Percentiles rank a stretch among this genome's conserved stretches.
These are phyloP conservation scores for Ephestia elutella DNA, from an alignment of 1,140 invertebrate genomes.

Conservation along the genomic window DNA sequence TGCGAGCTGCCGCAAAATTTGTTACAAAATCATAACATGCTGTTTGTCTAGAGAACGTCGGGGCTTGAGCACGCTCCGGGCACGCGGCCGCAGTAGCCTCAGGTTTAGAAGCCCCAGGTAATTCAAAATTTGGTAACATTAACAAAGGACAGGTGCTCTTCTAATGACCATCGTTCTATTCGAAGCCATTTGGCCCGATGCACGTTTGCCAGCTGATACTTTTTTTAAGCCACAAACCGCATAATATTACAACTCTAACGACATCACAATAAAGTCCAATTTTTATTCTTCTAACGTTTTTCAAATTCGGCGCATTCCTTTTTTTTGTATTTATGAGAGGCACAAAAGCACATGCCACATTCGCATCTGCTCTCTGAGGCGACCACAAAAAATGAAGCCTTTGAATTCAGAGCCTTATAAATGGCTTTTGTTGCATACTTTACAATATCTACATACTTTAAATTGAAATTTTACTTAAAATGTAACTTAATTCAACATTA, in stretches of 20 bases:
- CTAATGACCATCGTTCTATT: conserved; percentile 34
- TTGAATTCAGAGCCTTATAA: neutral
- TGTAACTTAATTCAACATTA: too few relatives aligned
- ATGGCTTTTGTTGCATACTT: neutral
- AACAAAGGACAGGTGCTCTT: conserved; percentile 46
- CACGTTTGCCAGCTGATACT: conserved; percentile 33
- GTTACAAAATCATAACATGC: too few relatives aligned
- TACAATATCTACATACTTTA: neutral
- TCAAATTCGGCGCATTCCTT: conserved; percentile 15
- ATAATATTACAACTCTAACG: conserved; percentile 28
- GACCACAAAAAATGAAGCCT: neutral
- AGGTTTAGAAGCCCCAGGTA: too few relatives aligned
- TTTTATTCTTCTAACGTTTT: conserved; percentile 26
- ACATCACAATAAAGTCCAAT: conserved; percentile 20
- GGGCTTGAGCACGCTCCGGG: too few relatives aligned
- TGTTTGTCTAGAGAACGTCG: too few relatives aligned
- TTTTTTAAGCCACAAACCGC: conserved; percentile 24
- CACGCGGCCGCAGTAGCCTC: too few relatives aligned
- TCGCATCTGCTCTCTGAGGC: conserved; percentile 27
- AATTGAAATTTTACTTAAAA: too few relatives aligned
- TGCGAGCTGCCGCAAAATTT: too few relatives aligned
- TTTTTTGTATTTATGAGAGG: neutral
- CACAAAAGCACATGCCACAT: conserved; percentile 19
- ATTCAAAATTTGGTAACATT: neutral
- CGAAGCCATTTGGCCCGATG: conserved; percentile 38